Base-by-base conservation (phyloP, 2,797 vertebrate genomes). In the Adrianichthys oophorus region DNA sequence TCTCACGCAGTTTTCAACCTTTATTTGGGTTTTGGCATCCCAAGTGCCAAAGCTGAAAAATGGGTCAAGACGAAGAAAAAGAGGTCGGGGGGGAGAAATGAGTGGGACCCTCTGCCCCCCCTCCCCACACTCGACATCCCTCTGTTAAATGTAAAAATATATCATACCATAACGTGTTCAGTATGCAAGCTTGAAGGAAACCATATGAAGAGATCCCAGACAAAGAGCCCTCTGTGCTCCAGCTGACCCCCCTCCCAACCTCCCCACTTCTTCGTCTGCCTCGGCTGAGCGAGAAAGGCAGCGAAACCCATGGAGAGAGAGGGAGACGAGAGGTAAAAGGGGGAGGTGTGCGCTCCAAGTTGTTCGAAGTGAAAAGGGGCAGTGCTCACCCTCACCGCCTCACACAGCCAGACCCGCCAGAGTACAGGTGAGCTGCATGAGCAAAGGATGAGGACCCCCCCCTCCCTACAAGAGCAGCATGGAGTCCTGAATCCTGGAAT, bases 141-240 rank as follows among this genome's bases (percentile, higher is more conserved):
- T 71, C 78, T 78, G 82, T 88, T 90, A 84, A 90, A 92, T 92
- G 91, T 93, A 87, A 93, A 91, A 93, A 91, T 92, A 91, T 91
- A 93, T 92, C 87, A 91, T 90, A 76, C 83, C 80, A 88, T 93
- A 93, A 93, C 93, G 89, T 85, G 84, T 92, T 93, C 92, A 93
- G 90, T 92, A 91, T 93, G 92, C 85, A 91, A 82, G 87, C 86
- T 87, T 92, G 91, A 93, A 92, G 89, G 82, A 92, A 92, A 92
- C 91, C 92, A 93, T 93, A 93, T 93, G 91, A 91, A 92, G 88
- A 84, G 78, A 61, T 85, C 69, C 80, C 88, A 92, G 92, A 93
- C 92, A 93, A 93, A 93, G 92, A 89, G 75, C 86, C 88, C 75
- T 89, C 90, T 93, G 91, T 93, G 90, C 87, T 92, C 89, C 90